A percentile compares a stretch with the other conserved stretches of the same genome.
These are phyloP conservation scores for Ormyrus nitidulus DNA, from an alignment of 2,888 invertebrate species.

Conservation along the genomic window DNA sequence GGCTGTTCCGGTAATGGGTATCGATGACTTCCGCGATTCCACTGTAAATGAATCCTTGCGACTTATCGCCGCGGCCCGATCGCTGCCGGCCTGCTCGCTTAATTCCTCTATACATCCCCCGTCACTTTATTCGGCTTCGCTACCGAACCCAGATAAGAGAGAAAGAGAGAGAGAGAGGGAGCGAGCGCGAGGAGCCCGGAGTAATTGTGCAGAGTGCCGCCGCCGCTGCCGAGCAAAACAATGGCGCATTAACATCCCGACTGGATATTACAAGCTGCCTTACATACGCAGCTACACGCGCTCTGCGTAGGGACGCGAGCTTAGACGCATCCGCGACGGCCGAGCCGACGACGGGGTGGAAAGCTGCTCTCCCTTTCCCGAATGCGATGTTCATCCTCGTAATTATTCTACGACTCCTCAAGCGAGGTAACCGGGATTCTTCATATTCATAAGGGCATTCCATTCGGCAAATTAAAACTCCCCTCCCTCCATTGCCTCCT, in stretches of 20 bases:
- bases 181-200: constrained; percentile 55
- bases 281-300: constrained; percentile 34
- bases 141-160: neutral
- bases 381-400: constrained; percentile 45
- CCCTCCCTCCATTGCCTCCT: neutral
- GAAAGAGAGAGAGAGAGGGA: constrained; percentile 54
- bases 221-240: constrained; percentile 55
- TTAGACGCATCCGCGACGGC: neutral
- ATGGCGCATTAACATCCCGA: constrained; percentile 62
- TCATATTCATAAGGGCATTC: constrained; percentile 47
- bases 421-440: constrained; percentile 15
- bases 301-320: neutral
- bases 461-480: neutral
- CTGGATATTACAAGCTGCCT: constrained; percentile 55
- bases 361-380: neutral
- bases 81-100: constrained; percentile 2
- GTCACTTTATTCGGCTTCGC: constrained; percentile 57
- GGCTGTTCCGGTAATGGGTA: constrained; percentile 38
- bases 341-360: neutral
- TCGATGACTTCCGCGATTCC: constrained; percentile 44
- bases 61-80: constrained; percentile 28
- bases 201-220: constrained; percentile 43
- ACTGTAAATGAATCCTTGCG: constrained; percentile 42
- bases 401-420: constrained; percentile 51
- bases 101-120: constrained; percentile 54